Base-by-base conservation (phyloP, 2,797 vertebrate species). In the Loris lydekkerianus region DNA sequence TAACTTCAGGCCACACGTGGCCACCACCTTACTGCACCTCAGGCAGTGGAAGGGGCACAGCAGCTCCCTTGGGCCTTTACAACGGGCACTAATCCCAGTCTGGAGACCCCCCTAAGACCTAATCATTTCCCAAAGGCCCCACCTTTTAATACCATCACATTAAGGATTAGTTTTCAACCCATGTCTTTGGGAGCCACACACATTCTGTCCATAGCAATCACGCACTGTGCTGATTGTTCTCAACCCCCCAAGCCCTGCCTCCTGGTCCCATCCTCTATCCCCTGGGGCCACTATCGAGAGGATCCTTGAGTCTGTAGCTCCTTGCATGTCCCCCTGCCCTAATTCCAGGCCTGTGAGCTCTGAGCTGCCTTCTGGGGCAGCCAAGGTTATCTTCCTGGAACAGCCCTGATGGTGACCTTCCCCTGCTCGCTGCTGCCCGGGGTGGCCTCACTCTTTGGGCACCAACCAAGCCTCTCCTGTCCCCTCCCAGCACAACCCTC, bases 321-420 rank as follows among this genome's bases (percentile, higher is more conserved):
- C 5, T 49, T 8, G 7, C 23, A 2, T 11, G 13, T 73, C 21
- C 1, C 0, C 60, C 61, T 14, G 60, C 61, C 63, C 0, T 17
- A 46, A 23, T 5, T 13, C 49, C 61, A 1, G 49, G 53, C 10
- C 11, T 2, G 13, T 0, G 0, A 21, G 23, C 31, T 60, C 49
- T 5, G 56, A 3, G 4, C 70, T 11, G 7, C 10, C 89, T 63
- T 77, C n/a, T 0, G 1, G 5, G 2, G 1, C 0, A 0, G 17
- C 65, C 58, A 29, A 10, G 3, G n/a, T 37, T 17, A 21, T 17
- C 23, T 2, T 65, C 61, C 72, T 6, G 1, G 69, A 37, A 11
- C 78, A 0, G 34, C 15, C 21, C 70, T 46, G 34, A 11, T 6
- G 34, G 15, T 37, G 18, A 25, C 25, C 56, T 65, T 17, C 61